Evolutionary conservation across 92 coral and sea anemone species (phyloP).

Genomic region (Hydrozoanthus gracilis): DNA sequence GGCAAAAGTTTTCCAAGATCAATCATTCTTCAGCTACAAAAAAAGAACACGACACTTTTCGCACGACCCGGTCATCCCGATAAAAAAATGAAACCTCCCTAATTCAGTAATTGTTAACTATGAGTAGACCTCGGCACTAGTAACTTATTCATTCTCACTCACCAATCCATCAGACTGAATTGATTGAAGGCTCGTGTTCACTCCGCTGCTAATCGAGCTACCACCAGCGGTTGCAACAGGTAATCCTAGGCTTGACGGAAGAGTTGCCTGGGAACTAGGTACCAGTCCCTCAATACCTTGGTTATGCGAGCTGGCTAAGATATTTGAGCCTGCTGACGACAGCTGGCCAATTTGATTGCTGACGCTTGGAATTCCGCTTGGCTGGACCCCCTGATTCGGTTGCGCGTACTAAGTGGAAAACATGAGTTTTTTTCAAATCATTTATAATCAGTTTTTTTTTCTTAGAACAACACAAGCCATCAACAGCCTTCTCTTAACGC

Average conservation of each 20-base stretch:
- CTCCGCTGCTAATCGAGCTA: conserved; percentile 50
- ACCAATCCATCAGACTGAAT: conserved; percentile 59
- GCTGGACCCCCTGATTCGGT: conserved; percentile 63
- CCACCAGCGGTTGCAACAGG: conserved; percentile 42
- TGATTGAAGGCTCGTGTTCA: conserved; percentile 49
- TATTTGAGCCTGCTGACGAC: conserved; percentile 46
- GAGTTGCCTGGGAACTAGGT: conserved; percentile 61
- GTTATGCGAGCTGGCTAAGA: conserved; percentile 60
- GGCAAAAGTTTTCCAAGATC: too few relatives aligned
- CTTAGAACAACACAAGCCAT: background rate
- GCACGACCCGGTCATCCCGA: too few relatives aligned
- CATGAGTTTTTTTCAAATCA: too few relatives aligned
- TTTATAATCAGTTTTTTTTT: background rate
- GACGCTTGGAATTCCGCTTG: conserved; percentile 42
- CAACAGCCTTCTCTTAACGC: background rate
- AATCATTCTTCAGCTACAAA: too few relatives aligned
- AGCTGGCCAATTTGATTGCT: conserved; percentile 69
- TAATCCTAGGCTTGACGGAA: conserved; percentile 64
- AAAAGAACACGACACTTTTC: too few relatives aligned
- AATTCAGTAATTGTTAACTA: too few relatives aligned
- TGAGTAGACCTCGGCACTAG: background rate
- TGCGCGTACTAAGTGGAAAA: conserved; percentile 55
- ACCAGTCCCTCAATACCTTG: conserved; percentile 71
- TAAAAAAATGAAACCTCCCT: too few relatives aligned
- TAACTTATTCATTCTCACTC: background rate